Percentiles rank a stretch among this genome's conserved stretches.
Conservation (phyloP, 1,140 invertebrate species). For the Maniola jurtina region DNA sequence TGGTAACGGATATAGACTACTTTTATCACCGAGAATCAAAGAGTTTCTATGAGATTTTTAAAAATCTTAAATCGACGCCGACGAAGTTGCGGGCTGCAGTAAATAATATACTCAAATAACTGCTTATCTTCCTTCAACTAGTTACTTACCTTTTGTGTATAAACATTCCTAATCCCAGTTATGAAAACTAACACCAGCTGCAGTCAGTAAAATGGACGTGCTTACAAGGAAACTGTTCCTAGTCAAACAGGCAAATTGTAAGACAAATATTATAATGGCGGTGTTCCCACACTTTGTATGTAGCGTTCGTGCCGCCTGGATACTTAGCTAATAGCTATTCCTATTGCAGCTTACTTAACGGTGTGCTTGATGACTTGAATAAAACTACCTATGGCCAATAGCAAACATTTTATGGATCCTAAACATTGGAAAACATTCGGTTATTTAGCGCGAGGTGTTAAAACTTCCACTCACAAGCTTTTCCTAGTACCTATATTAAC, state of each 20-base stretch:
- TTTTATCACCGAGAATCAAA: no score
- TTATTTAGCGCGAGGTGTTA: conserved; percentile 6
- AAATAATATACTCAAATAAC: no score
- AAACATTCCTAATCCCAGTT: conserved; percentile 7
- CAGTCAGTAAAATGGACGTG: conserved; percentile 21
- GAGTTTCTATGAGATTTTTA: no score
- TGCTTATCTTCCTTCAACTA: no score
- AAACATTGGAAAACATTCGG: conserved; percentile 46
- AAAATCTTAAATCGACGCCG: no score
- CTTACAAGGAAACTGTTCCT: conserved; percentile 53
- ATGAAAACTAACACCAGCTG: conserved; percentile 23
- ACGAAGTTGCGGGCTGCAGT: no score
- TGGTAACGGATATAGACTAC: no score
- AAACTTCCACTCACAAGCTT: neutral
- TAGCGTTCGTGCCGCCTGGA: conserved; percentile 42
- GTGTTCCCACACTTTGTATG: conserved; percentile 51
- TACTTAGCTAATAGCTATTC: conserved; percentile 53
- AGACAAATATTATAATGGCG: conserved; percentile 58
- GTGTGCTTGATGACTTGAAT: conserved; percentile 62
- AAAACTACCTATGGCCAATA: conserved; percentile 51
- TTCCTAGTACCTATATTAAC: neutral
- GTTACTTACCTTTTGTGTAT: neutral
- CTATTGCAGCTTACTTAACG: conserved; percentile 63
- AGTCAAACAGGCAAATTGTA: conserved; percentile 67
- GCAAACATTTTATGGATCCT: conserved; percentile 56